These are phyloP conservation scores for human (Homo sapiens) DNA, from an alignment of 2,113 vertebrate genomes.

Conservation along the genomic window GRCh38 chr11:18910501-18911000, in stretches of 20 bases:
- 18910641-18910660: accelerated
- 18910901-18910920: neutral
- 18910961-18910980: neutral
- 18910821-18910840: neutral
- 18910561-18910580: neutral
- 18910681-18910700: neutral
- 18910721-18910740: neutral
- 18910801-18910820: neutral
- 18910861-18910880: neutral
- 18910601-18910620: neutral
- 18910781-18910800: neutral
- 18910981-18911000: neutral
- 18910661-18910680: accelerated
- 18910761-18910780: neutral
- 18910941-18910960: neutral
- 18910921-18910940: neutral
- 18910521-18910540: neutral
- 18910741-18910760: neutral
- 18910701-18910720: neutral
- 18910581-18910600: neutral
- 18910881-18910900: accelerated
- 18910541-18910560: neutral
- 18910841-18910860: neutral
- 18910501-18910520: neutral
- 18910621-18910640: accelerated